Evolutionary conservation across 2,113 vertebrate genomes (phyloP), one percentile per base, ranked within the genome.

Genomic region (Myotis lucifugus): DNA sequence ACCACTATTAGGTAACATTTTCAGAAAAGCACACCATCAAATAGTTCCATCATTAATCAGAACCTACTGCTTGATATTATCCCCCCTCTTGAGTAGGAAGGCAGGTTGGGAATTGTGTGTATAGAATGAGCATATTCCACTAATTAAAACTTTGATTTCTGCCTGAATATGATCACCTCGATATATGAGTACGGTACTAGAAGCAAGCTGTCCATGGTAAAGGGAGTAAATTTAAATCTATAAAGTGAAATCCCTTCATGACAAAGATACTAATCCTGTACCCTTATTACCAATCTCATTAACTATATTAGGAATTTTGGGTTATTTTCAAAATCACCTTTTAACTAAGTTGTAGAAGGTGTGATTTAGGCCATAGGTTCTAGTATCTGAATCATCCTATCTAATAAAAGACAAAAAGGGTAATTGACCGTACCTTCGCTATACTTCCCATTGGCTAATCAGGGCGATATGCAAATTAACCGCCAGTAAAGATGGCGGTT

Each of bases 321-420:
- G 12, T 95, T 72, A 81, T 92, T 91, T 94, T 87, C 59, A 77
- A 83, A 93, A 84, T 73, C 34, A 61, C 40, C 50, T 67, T 92
- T 34, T 54, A 64, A 76, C 56, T 76, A 86, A 66, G 37, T 72
- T 73, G 56, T 59, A 92, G 32, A 56, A 25, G n/a, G 46, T 25
- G 7, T 17, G 19, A 81, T 90, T 90, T 42, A 90, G 95, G 64
- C 27, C 17, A 8, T 12, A 79, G 54, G 17, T 18, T 8, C 46
- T 46, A 46, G 46, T 46, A 91, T 56, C 56, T 56, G 64, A 94
- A 88, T 56, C 59, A 59, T 42, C 40, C 40, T 42, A 42, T 42
- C 40, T 42, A 42, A 42, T 42, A 42, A 42, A 42, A 42, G 40
- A 42, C 40, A 42, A 42, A 40, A 42, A 42, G 40, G 40, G 40